These are phyloP conservation scores for Drosophila bocqueti DNA, from an alignment of 1,140 invertebrate genomes.

Conservation along the genomic window DNA sequence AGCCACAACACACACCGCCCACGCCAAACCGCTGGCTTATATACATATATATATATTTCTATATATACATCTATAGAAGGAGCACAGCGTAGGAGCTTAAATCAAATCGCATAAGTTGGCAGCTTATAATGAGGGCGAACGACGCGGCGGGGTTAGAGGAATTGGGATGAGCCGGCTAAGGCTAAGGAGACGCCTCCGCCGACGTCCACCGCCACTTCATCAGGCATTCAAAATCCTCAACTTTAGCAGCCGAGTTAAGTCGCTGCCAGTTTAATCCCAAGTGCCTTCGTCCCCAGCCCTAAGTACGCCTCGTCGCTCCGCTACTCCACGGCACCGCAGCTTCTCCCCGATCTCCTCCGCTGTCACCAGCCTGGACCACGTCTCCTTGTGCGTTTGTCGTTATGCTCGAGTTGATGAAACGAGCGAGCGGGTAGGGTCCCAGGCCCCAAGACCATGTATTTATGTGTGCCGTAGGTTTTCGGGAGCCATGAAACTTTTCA, in stretches of 20 bases:
- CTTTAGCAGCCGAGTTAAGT: constrained; percentile 72
- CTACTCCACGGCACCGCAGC: neutral
- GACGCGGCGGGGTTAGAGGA: neutral
- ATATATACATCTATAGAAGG: constrained; percentile 15
- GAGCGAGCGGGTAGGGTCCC: constrained; percentile 22
- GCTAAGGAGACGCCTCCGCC: constrained; percentile 5
- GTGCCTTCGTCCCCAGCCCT: constrained; percentile 32
- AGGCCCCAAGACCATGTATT: constrained; percentile 58
- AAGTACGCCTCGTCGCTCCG: neutral
- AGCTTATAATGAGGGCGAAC: constrained; percentile 69
- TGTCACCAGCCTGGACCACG: constrained; percentile 1
- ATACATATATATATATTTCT: constrained; percentile 22
- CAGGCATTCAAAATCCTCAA: constrained; percentile 59
- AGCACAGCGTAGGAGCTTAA: constrained; percentile 57
- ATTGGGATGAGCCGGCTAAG: constrained; percentile 16
- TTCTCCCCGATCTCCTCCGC: neutral
- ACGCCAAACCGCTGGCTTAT: neutral
- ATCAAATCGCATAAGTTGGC: constrained; percentile 77
- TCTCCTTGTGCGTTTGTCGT: constrained; percentile 43
- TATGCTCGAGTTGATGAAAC: constrained; percentile 61
- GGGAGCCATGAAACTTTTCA: constrained; percentile 47
- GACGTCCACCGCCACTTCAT: constrained; percentile 22
- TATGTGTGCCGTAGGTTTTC: constrained; percentile 50
- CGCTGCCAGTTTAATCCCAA: constrained; percentile 75
- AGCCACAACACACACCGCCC: constrained; percentile 3